A percentile compares a stretch with the other conserved stretches of the same genome.
These are phyloP conservation scores for Aelia acuminata DNA, from an alignment of 2,888 invertebrate genomes.

Conservation along the genomic window DNA sequence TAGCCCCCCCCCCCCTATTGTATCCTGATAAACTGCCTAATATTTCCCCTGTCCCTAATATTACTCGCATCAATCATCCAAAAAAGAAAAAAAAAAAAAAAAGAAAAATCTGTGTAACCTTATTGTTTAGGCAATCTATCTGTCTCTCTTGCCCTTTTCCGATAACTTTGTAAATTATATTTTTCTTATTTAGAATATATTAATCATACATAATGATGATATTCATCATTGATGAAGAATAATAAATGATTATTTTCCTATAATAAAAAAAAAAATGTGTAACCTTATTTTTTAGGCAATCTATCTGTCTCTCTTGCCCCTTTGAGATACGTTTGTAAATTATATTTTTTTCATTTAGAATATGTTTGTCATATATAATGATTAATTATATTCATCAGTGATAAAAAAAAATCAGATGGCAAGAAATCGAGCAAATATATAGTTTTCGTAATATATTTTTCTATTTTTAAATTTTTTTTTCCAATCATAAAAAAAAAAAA, in stretches of 20 bases:
- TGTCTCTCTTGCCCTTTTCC: not conserved
- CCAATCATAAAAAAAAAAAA: not conserved
- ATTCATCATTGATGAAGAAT: too few species aligned
- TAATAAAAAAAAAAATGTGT: not conserved
- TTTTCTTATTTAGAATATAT: too few species aligned
- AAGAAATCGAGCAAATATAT: too few species aligned
- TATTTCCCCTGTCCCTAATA: not conserved
- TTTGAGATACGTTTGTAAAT: not conserved
- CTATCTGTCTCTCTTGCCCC: not conserved
- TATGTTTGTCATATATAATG: too few species aligned
- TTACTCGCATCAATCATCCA: slow-evolving; percentile 9
- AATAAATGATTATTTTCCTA: too few species aligned
- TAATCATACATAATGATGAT: too few species aligned
- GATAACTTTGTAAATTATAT: not conserved
- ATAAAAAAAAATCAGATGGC: too few species aligned
- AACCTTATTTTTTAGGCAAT: not conserved
- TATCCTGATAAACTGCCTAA: not conserved
- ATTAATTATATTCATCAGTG: too few species aligned
- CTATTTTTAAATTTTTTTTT: too few species aligned
- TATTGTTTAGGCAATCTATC: not conserved
- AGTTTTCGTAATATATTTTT: too few species aligned
- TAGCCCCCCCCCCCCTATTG: not conserved
- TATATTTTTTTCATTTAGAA: too few species aligned
- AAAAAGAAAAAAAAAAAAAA: not conserved
- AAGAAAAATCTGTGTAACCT: not conserved